Base-by-base conservation (phyloP, 2,888 invertebrate genomes). In the Lasioglossum zephyrum region DNA sequence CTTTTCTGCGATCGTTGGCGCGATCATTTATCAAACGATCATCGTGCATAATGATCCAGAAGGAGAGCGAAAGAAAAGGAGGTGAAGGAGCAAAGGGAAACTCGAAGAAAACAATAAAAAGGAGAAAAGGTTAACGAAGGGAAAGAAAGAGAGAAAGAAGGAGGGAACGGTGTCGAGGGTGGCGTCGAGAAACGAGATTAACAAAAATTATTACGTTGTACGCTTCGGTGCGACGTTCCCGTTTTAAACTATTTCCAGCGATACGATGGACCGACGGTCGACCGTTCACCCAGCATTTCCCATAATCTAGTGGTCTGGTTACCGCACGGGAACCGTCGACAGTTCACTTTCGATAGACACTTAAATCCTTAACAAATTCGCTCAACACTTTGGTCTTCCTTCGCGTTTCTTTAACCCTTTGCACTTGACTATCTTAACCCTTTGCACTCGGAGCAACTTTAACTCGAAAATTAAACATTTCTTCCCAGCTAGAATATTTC, bases 221-320 rank as follows among this genome's bases (percentile, higher is more conserved):
- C 85, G 76, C 63, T 85, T 31, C 85, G 75, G 73, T 85, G 84
- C 79, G 84, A 84, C 66, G 41, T 84, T 77, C 57, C 57, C 72
- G 82, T 81, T 63, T 31, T 8, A 83, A 13, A 73, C 63, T 69
- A 26, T 73, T 5, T 26, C 69, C 39, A 83, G 73, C 49, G 77
- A 57, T 53, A 49, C 69, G 69, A 69, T 69, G 39, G 69, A 13
- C 39, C 22, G 36, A 69, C 1, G 49, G 22, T 49, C 22, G 31
- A 73, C 47, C 41, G 22, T 70, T 39, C 72, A 47, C 79, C 79
- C 75, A 66, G 73, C 53, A 66, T 77, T 69, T 69, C 22, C 18
- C 66, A 36, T 41, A 11, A 69, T 69, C 69, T 39, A 39, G 11
- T n/a, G 69, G 69, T 41, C n/a, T 39, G 39, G 11, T 9, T 22